phyloP scores from a whole-genome alignment of 2,113 vertebrate species.

The Zingel zingel region DNA sequence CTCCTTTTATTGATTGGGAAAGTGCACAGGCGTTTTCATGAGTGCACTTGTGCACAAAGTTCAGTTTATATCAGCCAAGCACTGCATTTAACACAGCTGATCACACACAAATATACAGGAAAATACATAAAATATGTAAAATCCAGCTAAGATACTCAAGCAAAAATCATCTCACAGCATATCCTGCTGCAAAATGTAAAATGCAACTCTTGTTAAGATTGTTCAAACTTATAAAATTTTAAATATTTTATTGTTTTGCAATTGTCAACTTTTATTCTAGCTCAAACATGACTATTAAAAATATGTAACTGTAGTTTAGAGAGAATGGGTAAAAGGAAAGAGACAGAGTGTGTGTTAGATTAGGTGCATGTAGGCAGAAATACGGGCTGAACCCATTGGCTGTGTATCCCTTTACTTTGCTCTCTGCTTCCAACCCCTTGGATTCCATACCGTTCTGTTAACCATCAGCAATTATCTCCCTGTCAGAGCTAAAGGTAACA shows the following conservation, averaged over 20 bases:
- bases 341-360: conserved; percentile 44
- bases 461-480: conserved; percentile 99
- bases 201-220: neutral
- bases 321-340: conserved; percentile 2
- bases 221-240: neutral
- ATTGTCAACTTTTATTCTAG: conserved; percentile 7
- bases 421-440: conserved; percentile 80
- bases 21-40: neutral
- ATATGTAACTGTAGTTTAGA: conserved; percentile 8
- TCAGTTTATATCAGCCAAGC: conserved; percentile 8
- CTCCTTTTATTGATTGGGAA: neutral
- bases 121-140: conserved; percentile 8
- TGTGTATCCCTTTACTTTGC: conserved; percentile 82
- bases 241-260: neutral
- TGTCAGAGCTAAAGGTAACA: conserved; percentile 99
- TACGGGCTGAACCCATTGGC: conserved; percentile 69
- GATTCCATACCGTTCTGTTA: conserved; percentile 99
- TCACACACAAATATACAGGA: neutral
- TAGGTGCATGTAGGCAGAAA: conserved; percentile 61
- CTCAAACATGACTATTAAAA: conserved; percentile 4
- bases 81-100: neutral
- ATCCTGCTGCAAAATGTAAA: conserved; percentile 12
- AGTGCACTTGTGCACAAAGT: neutral
- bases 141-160: neutral
- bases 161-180: neutral